Percentiles rank a stretch among this genome's conserved stretches.
These are phyloP conservation scores for Parus major DNA, from an alignment of 2,113 vertebrate genomes.

Conservation along the genomic window DNA sequence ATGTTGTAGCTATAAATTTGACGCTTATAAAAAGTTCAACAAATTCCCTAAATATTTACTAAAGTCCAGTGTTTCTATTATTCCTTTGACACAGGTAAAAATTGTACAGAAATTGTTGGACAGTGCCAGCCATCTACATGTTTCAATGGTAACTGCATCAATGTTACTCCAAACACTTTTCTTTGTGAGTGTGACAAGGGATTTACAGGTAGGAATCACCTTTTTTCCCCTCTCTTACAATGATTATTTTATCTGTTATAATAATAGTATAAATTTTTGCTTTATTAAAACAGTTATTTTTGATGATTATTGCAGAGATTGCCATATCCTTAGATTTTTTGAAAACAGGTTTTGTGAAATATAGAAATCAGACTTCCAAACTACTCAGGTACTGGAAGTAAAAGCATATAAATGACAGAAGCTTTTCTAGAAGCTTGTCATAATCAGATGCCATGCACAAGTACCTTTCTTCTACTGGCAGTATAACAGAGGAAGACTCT, in stretches of 20 bases:
- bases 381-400: background rate
- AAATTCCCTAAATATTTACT: background rate
- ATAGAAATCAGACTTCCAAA: background rate
- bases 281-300: background rate
- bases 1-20: background rate
- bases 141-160: conserved; percentile 73
- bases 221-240: background rate
- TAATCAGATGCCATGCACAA: background rate
- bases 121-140: conserved; percentile 73
- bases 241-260: background rate
- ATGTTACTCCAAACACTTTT: conserved; percentile 70
- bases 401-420: background rate
- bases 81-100: conserved; percentile 70
- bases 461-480: background rate
- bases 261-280: background rate
- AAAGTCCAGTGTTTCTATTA: background rate
- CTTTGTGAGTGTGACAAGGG: conserved; percentile 72
- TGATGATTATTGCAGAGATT: background rate
- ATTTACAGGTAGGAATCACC: conserved; percentile 74
- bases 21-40: background rate
- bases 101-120: conserved; percentile 80
- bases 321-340: background rate
- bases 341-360: background rate
- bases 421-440: background rate
- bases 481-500: background rate